These are phyloP conservation scores for Amphiduros pacificus DNA, from an alignment of 2,888 invertebrate genomes.

Conservation along the genomic window DNA sequence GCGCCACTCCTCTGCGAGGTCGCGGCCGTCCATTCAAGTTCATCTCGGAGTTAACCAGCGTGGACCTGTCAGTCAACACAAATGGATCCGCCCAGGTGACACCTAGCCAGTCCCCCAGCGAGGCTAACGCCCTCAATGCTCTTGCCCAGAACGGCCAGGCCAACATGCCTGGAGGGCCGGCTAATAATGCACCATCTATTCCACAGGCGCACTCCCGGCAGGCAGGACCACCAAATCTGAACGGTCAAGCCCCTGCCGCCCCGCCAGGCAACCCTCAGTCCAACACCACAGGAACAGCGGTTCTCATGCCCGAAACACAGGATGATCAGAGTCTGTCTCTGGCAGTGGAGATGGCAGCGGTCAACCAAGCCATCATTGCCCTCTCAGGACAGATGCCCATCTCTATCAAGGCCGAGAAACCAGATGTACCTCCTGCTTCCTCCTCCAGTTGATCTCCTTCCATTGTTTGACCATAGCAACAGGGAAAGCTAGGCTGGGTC, in stretches of 20 bases:
- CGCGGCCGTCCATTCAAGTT: constrained; percentile 32
- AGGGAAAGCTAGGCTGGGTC: too few relatives aligned
- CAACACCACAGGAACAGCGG: not conserved
- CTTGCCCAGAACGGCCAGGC: too few relatives aligned
- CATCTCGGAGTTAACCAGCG: constrained; percentile 23
- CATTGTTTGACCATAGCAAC: too few relatives aligned
- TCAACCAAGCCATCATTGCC: constrained; percentile 31
- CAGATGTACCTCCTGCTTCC: too few relatives aligned
- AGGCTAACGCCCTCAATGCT: too few relatives aligned
- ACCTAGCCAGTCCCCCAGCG: not conserved
- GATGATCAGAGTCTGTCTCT: constrained; percentile 22
- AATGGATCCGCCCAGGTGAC: not conserved
- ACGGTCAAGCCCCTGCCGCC: too few relatives aligned
- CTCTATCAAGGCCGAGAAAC: not conserved
- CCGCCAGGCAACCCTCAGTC: too few relatives aligned
- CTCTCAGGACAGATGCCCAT: constrained; percentile 27
- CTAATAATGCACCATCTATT: not conserved
- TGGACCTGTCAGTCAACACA: not conserved
- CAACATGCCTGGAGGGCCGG: too few relatives aligned
- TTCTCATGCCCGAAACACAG: not conserved
- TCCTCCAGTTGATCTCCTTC: too few relatives aligned
- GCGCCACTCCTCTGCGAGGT: constrained; percentile 30
- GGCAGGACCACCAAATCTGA: too few relatives aligned
- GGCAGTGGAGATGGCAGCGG: constrained; percentile 32
- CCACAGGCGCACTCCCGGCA: not conserved